These are phyloP conservation scores for Rhyzopertha dominica DNA, from an alignment of 1,140 invertebrate species.

Conservation along the genomic window DNA sequence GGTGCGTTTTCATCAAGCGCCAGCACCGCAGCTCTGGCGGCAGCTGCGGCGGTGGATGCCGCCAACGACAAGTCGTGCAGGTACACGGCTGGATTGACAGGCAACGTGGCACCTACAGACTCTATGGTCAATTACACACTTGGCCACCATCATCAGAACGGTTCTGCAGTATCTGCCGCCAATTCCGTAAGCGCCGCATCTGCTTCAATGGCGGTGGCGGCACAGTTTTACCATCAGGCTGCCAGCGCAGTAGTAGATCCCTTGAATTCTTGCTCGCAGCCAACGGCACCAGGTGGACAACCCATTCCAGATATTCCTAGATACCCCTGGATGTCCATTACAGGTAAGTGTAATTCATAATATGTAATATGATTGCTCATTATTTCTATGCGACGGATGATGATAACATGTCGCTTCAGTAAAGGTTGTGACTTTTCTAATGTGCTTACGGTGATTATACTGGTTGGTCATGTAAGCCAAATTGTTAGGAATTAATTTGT, in stretches of 20 bases:
- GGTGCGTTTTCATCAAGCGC: slow-evolving; percentile 53
- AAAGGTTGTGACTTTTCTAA: no score
- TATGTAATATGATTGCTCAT: background rate
- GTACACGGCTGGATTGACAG: slow-evolving; percentile 62
- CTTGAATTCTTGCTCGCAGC: slow-evolving; percentile 59
- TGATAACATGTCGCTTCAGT: background rate
- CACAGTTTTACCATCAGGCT: slow-evolving; percentile 84
- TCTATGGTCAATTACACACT: slow-evolving; percentile 77
- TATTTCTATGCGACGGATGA: background rate
- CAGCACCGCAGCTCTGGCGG: slow-evolving; percentile 52
- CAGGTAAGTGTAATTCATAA: slow-evolving; percentile 65
- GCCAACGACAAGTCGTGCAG: slow-evolving; percentile 71
- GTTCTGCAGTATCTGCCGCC: slow-evolving; percentile 56
- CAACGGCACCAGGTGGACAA: slow-evolving; percentile 62
- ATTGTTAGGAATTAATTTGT: no score
- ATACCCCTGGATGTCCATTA: slow-evolving; percentile 97
- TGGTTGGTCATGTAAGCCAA: no score
- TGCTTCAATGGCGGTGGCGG: slow-evolving; percentile 72
- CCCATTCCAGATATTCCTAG: slow-evolving; percentile 80
- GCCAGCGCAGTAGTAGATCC: slow-evolving; percentile 62
- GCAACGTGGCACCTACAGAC: slow-evolving; percentile 60
- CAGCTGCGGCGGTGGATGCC: slow-evolving; percentile 58
- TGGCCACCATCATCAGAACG: slow-evolving; percentile 70
- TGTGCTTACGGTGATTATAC: no score
- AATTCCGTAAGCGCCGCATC: slow-evolving; percentile 61